Base-by-base conservation (phyloP, 2,797 vertebrate species). In the Sebastes trivittatus region DNA sequence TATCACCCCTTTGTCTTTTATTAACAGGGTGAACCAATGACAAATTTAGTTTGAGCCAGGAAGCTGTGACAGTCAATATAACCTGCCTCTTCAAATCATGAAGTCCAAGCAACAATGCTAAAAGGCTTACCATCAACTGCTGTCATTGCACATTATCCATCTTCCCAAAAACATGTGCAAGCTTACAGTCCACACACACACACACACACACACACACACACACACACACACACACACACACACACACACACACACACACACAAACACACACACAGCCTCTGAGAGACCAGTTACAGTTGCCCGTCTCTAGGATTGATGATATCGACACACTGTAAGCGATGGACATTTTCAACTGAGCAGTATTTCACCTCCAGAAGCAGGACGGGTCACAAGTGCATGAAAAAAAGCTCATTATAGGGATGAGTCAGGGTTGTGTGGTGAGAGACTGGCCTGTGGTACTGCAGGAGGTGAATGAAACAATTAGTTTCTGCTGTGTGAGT, bases 1-100 rank as follows among this genome's bases (percentile, higher is more conserved):
- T 75, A 87, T 93, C 90, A 81, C 82, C 76, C 86, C 59, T 78
- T 92, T 93, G 88, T 95, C 86, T 94, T 90, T 93, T 91, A 91
- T 87, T 90, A 92, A 93, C 83, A 83, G 89, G 82, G 86, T 49
- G 67, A 89, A 79, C 87, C 93, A 92, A 92, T 94, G 84, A 83
- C 79, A 87, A 85, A 76, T 89, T 86, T 65, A 66, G 75, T 72
- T 79, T 80, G 82, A 84, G 86, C 75, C 83, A 78, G 87, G 81
- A 88, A 79, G 78, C 91, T 65, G 83, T 88, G 90, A 83, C 89
- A 80, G 88, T 86, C 86, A 64, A 66, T 84, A 68, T 64, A 88
- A 93, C 83, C 83, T 86, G 87, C 90, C 90, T 88, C 86, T 89
- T 86, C 89, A 85, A 87, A 93, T 94, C 83, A 87, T 69, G 29